Base-by-base conservation (phyloP, 2,113 vertebrate genomes). In the Nothobranchius furzeri region DNA sequence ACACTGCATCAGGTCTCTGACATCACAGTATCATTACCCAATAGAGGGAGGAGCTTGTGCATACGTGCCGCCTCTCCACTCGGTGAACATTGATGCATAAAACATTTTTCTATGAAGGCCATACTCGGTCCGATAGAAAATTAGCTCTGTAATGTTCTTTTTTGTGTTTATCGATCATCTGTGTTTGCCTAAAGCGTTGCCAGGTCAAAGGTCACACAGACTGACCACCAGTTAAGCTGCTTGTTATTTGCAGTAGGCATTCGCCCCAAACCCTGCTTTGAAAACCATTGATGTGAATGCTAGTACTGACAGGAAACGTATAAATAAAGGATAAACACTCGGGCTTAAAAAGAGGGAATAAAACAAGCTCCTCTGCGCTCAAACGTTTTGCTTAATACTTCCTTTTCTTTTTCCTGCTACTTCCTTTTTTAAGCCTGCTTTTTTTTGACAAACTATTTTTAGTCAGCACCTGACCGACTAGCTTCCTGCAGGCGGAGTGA, bases 81-180 rank as follows among this genome's bases (percentile, higher is more conserved):
- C 9, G 11, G 70, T 74, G 72, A 24, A 54, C 14, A 75, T 58
- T 12, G 6, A 85, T 82, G 83, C 71, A 76, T 87, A 81, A 88
- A 84, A 82, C 60, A 48, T 66, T 51, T 58, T 57, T 69, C 61
- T 60, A 53, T 79, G 73, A 89, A 91, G 88, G 88, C 86, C 85
- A 82, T 86, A 78, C 42, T 68, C 13, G 85, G 85, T 89, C 88
- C 81, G 4, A 81, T 86, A 87, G 70, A 86, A 87, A 87, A 86
- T 90, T 89, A 91, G 89, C 90, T 91, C 88, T 89, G 68, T 79
- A 14, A 79, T 89, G 84, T 66, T 83, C 68, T 64, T 14, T 17
- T 66, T 42, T 54, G 54, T 45, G 9, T 12, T 53, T 56, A 81
- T 84, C 74, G 72, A 75, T 68, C 73, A 84, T 80, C 81, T 85